Evolutionary conservation across 1,140 invertebrate species (phyloP).

Genomic region (Copidosoma floridanum): DNA sequence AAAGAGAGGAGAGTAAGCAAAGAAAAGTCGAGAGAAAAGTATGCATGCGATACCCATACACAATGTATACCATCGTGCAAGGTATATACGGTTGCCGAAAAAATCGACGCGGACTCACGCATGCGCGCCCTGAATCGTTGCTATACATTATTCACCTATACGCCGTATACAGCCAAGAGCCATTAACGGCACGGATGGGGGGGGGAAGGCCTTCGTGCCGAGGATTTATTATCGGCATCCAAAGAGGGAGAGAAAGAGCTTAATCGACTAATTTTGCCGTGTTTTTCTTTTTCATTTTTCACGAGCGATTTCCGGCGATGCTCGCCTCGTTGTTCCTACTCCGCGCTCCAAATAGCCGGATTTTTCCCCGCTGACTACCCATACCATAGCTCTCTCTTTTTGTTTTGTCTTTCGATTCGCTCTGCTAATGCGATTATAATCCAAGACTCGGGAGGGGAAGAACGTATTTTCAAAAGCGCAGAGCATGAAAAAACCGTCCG

Average conservation of each 20-base stretch:
- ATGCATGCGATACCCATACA: neutral
- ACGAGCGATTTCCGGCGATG: conserved; percentile 7
- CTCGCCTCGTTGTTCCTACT: conserved; percentile 9
- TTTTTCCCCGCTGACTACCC: neutral
- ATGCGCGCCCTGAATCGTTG: too few relatives aligned
- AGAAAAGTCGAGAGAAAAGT: neutral
- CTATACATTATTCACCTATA: too few relatives aligned
- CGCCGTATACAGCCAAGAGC: too few relatives aligned
- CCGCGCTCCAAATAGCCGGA: conserved; percentile 6
- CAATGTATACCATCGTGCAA: too few relatives aligned
- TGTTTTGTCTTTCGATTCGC: too few relatives aligned
- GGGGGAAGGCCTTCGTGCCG: neutral
- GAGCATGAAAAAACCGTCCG: too few relatives aligned
- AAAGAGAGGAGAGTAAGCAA: too few relatives aligned
- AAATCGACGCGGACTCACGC: too few relatives aligned
- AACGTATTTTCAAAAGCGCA: neutral
- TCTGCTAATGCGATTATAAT: conserved; percentile 22
- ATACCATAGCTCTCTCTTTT: too few relatives aligned
- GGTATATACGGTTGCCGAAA: too few relatives aligned
- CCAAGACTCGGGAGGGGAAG: neutral
- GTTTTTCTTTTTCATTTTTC: conserved; percentile 12
- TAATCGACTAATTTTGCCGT: conserved; percentile 22
- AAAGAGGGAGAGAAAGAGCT: neutral
- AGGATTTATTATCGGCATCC: neutral
- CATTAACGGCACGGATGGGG: too few relatives aligned